Base-by-base conservation (phyloP, 2,888 invertebrate genomes). In the Craniophora ligustri region DNA sequence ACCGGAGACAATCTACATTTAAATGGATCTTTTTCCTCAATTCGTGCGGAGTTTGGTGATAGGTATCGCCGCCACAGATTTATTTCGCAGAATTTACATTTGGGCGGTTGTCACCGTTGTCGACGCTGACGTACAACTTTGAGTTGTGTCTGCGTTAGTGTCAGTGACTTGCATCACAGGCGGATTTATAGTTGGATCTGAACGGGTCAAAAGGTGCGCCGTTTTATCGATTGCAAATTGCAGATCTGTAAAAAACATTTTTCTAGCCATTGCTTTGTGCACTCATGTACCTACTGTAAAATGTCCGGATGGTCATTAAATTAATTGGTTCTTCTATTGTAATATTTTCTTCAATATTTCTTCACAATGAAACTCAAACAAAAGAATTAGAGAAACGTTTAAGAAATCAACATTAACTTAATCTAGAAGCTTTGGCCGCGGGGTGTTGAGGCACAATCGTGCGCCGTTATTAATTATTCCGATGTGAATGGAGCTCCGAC, bases 21-120 rank as follows among this genome's bases (percentile, higher is more conserved):
- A 92, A 92, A 92, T 92, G 86, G 91, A 91, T 91, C 89, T 90
- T 91, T 90, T 91, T 88, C 90, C 91, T 90, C 91, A 91, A 91
- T 89, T 88, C 91, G 86, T 88, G 87, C 82, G 84, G 86, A 87
- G 88, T 87, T 89, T 79, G 87, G 89, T 87, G 92, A 92, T 92
- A 91, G 92, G 89, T 92, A 92, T 92, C 89, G 81, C 82, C 71
- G 83, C 79, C 82, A 79, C 81, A 86, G 89, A 92, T 92, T 92
- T 92, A 91, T 92, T 91, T 88, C 70, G 79, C 72, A 63, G 83
- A 86, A 89, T 91, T 91, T 90, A 85, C 89, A 89, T 91, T 90
- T 84, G 74, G 69, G 70, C 74, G 70, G 62, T 67, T 67, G 62
- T 72, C 70, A 66, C 66, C 62, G 70, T 66, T 63, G 71, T 75